These are phyloP conservation scores for Megaustenia siamemsis DNA, from an alignment of 2,888 invertebrate species.

Conservation along the genomic window DNA sequence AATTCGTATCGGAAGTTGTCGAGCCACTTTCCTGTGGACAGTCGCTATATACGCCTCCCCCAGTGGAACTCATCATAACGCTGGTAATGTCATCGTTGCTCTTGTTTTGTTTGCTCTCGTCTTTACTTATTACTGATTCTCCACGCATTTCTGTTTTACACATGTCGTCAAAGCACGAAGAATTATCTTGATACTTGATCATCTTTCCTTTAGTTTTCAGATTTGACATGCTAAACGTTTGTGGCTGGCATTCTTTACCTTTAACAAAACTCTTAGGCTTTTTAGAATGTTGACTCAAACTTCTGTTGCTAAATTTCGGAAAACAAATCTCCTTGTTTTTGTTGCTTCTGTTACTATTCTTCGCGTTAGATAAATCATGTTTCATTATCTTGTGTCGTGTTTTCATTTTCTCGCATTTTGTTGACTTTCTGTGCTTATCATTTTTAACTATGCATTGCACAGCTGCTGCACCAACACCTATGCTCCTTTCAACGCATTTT, in stretches of 20 bases:
- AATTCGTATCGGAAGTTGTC: not conserved
- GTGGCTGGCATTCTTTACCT: not conserved
- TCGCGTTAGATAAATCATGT: not conserved
- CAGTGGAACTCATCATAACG: too few relatives aligned
- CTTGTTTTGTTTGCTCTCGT: not conserved
- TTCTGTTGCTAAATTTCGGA: not conserved
- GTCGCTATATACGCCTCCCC: too few relatives aligned
- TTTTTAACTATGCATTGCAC: not conserved
- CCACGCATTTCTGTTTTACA: too few relatives aligned
- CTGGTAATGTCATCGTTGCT: too few relatives aligned
- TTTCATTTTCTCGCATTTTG: not conserved
- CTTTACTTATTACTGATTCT: not conserved
- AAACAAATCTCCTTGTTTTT: not conserved
- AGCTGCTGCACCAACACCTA: not conserved
- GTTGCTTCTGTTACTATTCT: not conserved
- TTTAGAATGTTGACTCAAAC: too few relatives aligned
- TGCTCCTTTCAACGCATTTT: not conserved
- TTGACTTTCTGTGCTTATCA: not conserved
- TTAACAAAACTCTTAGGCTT: not conserved
- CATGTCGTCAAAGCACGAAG: not conserved
- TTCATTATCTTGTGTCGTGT: constrained; percentile 2
- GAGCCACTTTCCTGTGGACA: not conserved
- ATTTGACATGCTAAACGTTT: not conserved
- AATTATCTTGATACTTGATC: not conserved
- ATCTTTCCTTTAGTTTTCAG: not conserved